phyloP scores from a whole-genome alignment of 2,888 invertebrate genomes.

The Kuschelorhynchus macadamiae region DNA sequence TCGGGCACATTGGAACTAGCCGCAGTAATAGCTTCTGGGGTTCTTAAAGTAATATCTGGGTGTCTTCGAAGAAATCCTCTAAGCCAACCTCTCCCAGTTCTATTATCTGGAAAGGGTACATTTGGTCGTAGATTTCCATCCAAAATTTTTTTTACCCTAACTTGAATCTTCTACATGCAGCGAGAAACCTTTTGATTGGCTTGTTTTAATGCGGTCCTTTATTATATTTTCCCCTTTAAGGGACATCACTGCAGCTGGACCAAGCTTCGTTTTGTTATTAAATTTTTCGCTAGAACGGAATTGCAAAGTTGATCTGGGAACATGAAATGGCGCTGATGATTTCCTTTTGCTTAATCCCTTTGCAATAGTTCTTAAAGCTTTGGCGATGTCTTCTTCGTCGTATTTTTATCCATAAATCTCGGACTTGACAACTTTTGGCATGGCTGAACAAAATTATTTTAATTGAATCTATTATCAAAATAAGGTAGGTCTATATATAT shows the following conservation, averaged over 20 bases:
- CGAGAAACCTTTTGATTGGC: constrained; percentile 1
- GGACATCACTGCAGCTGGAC: neutral
- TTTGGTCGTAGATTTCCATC: neutral
- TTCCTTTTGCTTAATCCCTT: no score
- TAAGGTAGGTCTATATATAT: no score
- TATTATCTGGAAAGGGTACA: no score
- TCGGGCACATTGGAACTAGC: neutral
- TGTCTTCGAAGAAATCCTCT: neutral
- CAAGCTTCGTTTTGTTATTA: constrained; percentile 4
- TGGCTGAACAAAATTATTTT: no score
- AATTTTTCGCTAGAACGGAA: no score
- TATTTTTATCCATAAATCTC: no score
- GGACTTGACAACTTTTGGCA: no score
- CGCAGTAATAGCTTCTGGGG: neutral
- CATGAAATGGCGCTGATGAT: no score
- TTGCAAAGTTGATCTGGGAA: no score
- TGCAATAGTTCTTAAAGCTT: neutral
- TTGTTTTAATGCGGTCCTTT: neutral
- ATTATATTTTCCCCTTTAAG: constrained; percentile 1
- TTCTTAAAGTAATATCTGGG: constrained; percentile 3
- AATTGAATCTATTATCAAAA: no score
- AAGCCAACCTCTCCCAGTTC: neutral
- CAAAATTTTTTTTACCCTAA: neutral
- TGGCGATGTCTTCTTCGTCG: constrained; percentile 2
- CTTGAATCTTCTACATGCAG: neutral